Conservation (phyloP, 35 echinoderm and acorn worm species). For the Chiridota heheva region DNA sequence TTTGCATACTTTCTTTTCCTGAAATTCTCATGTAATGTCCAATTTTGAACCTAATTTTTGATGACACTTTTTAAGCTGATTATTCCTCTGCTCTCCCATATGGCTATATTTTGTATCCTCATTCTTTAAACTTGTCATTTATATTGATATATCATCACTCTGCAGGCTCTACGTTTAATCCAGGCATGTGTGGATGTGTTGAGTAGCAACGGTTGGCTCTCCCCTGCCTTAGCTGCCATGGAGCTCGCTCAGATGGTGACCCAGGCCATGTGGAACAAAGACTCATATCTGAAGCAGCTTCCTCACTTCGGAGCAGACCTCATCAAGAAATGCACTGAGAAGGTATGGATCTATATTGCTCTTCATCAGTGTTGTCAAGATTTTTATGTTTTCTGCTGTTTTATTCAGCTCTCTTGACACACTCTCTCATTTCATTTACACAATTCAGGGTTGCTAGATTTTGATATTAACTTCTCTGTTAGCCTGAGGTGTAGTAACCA, state of each 20-base stretch:
- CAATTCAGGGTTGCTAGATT: too few relatives aligned
- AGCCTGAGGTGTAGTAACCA: too few relatives aligned
- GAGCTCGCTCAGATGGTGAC: slow-evolving; percentile 99
- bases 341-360: slow-evolving; percentile 46
- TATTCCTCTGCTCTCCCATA: too few relatives aligned
- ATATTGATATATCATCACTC: neutral
- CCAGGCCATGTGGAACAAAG: slow-evolving; percentile 98
- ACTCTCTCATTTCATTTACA: too few relatives aligned
- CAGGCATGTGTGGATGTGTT: slow-evolving; percentile 95
- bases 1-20: too few relatives aligned
- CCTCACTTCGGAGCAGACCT: slow-evolving; percentile 88
- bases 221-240: slow-evolving; percentile 86
- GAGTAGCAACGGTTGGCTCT: slow-evolving; percentile 93
- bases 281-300: slow-evolving; percentile 94
- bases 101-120: too few relatives aligned
- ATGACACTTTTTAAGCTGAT: too few relatives aligned
- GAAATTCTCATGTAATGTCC: neutral
- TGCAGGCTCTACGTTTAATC: slow-evolving; percentile 81
- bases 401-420: too few relatives aligned
- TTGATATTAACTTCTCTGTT: too few relatives aligned
- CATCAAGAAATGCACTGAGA: slow-evolving; percentile 91
- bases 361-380: neutral
- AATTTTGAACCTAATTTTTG: neutral
- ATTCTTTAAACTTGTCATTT: too few relatives aligned
- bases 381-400: too few relatives aligned